Conservation (phyloP, 2,113 vertebrate genomes). For the Pyxicephalus adspersus region DNA sequence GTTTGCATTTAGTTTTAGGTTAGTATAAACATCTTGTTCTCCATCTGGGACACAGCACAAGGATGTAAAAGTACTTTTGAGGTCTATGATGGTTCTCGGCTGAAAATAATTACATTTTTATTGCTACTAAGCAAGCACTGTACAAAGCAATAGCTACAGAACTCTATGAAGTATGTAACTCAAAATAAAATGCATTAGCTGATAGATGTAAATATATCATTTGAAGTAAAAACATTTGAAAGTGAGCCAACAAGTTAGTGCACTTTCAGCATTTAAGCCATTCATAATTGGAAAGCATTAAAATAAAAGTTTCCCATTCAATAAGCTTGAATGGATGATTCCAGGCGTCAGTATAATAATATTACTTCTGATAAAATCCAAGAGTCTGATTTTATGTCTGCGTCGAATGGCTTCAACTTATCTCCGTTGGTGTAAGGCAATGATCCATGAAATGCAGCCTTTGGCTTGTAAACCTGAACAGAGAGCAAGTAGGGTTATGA, state of each 20-base stretch:
- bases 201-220: slow-evolving; percentile 17
- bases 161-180: neutral
- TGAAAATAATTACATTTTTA: slow-evolving; percentile 32
- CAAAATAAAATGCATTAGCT: slow-evolving; percentile 32
- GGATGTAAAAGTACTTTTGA: slow-evolving; percentile 20
- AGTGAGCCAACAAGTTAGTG: slow-evolving; percentile 18
- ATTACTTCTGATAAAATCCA: too few relatives aligned
- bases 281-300: neutral
- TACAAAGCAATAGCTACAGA: slow-evolving; percentile 17
- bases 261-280: neutral
- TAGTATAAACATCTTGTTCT: slow-evolving; percentile 9
- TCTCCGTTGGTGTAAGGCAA: too few relatives aligned
- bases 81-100: slow-evolving; percentile 19
- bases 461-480: too few relatives aligned
- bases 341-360: neutral
- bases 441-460: too few relatives aligned
- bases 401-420: too few relatives aligned
- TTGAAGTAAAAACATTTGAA: slow-evolving; percentile 14
- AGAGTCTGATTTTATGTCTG: too few relatives aligned
- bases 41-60: slow-evolving; percentile 4
- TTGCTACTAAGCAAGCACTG: slow-evolving; percentile 5
- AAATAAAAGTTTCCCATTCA: neutral
- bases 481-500: too few relatives aligned
- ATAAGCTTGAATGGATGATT: neutral
- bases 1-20: slow-evolving; percentile 16